These are phyloP conservation scores for Acanthosepion esculentum DNA, from an alignment of 2,888 invertebrate genomes.

Conservation along the genomic window DNA sequence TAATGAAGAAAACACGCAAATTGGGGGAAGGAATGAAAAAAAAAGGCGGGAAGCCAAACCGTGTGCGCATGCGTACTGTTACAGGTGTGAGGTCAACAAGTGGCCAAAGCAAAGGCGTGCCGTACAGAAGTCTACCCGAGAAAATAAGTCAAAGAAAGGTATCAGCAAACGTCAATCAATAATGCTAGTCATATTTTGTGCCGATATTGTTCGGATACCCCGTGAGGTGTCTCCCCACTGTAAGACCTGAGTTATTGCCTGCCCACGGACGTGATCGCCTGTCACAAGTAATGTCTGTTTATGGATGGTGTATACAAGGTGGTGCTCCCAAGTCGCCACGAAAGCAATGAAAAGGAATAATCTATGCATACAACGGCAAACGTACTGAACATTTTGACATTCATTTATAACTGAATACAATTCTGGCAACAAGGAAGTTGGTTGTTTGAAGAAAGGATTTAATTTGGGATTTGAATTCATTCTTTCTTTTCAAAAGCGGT, in stretches of 20 bases:
- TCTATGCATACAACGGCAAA: background rate
- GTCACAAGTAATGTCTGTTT: slow-evolving; percentile 23
- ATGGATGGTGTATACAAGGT: background rate
- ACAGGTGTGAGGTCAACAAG: background rate
- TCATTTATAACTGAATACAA: background rate
- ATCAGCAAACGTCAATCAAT: background rate
- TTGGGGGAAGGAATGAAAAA: background rate
- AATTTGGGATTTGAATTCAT: background rate
- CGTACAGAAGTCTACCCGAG: background rate
- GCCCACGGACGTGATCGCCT: slow-evolving; percentile 1
- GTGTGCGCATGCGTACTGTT: background rate
- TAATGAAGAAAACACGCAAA: no score
- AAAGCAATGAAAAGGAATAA: background rate
- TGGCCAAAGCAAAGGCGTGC: background rate
- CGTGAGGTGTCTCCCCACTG: background rate
- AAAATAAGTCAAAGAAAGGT: background rate
- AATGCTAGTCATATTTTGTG: background rate
- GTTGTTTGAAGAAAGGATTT: background rate
- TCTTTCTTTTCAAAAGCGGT: background rate
- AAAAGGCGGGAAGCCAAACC: background rate
- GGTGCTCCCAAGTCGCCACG: background rate
- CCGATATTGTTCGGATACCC: background rate
- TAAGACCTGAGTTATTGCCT: slow-evolving; percentile 8
- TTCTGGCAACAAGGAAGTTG: background rate
- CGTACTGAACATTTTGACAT: background rate